These are phyloP conservation scores for Lampris incognitus DNA, from an alignment of 2,113 vertebrate species.

Conservation along the genomic window DNA sequence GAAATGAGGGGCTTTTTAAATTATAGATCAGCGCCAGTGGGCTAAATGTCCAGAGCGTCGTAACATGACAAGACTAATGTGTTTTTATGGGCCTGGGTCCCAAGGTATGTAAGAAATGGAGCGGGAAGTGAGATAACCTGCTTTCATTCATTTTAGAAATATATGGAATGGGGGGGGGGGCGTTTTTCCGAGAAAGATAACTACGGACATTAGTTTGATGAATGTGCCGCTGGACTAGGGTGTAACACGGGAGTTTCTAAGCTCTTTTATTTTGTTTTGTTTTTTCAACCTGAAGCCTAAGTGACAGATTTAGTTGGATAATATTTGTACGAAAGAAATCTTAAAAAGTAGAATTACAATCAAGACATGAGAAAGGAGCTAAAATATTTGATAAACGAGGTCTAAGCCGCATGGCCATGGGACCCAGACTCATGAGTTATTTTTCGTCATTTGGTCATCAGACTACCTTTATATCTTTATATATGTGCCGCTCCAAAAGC, in stretches of 20 bases:
- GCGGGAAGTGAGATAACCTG: slow-evolving; percentile 4
- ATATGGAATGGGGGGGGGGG: not conserved
- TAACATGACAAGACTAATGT: not conserved
- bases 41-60: not conserved
- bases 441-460: too few relatives aligned
- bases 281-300: slow-evolving; percentile 11
- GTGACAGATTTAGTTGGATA: not conserved
- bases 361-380: too few relatives aligned
- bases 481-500: too few relatives aligned
- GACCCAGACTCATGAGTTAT: too few relatives aligned
- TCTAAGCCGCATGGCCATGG: too few relatives aligned
- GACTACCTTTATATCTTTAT: too few relatives aligned
- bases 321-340: not conserved
- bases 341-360: too few relatives aligned
- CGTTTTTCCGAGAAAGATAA: not conserved
- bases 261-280: slow-evolving; percentile 23
- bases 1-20: too few relatives aligned
- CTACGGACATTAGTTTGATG: not conserved
- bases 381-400: too few relatives aligned
- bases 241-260: not conserved
- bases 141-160: slow-evolving; percentile 16
- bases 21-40: not conserved
- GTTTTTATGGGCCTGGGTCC: not conserved
- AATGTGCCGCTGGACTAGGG: slow-evolving; percentile 33
- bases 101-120: not conserved